phyloP scores from a whole-genome alignment of 2,113 vertebrate species.

The Hymenochirus boettgeri region DNA sequence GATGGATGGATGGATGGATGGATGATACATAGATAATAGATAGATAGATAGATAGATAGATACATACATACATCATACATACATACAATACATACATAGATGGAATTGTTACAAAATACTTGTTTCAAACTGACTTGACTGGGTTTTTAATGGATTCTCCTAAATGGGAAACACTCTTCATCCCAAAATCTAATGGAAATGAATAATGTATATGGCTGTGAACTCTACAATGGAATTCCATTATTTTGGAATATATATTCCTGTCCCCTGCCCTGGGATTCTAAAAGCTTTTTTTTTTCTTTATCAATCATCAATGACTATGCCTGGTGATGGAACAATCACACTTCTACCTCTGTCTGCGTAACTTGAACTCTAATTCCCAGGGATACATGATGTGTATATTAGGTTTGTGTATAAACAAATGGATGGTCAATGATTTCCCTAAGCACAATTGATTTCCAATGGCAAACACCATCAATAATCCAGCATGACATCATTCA shows the following conservation, averaged over 20 bases:
- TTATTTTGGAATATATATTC: slow-evolving; percentile 4
- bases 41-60: too few relatives aligned
- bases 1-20: too few relatives aligned
- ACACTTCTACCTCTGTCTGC: neutral
- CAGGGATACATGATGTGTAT: neutral
- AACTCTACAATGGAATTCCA: too few relatives aligned
- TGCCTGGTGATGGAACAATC: neutral
- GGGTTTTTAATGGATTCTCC: too few relatives aligned
- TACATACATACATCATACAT: too few relatives aligned
- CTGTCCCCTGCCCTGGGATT: slow-evolving; percentile 20
- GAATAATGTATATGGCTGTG: too few relatives aligned
- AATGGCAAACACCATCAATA: neutral
- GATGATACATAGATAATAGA: too few relatives aligned
- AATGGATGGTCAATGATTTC: slow-evolving; percentile 1
- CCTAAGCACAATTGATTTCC: slow-evolving; percentile 22
- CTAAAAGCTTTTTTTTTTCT: neutral
- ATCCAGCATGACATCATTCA: slow-evolving; percentile 17
- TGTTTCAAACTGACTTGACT: too few relatives aligned
- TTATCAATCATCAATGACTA: slow-evolving; percentile 9
- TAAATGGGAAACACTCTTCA: too few relatives aligned
- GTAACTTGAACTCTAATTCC: slow-evolving; percentile 2
- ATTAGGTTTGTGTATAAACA: neutral
- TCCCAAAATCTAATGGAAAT: too few relatives aligned
- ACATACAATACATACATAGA: too few relatives aligned
- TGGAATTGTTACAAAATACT: too few relatives aligned